phyloP scores from a whole-genome alignment of 2,113 vertebrate genomes.

The Atherinomorus stipes region DNA sequence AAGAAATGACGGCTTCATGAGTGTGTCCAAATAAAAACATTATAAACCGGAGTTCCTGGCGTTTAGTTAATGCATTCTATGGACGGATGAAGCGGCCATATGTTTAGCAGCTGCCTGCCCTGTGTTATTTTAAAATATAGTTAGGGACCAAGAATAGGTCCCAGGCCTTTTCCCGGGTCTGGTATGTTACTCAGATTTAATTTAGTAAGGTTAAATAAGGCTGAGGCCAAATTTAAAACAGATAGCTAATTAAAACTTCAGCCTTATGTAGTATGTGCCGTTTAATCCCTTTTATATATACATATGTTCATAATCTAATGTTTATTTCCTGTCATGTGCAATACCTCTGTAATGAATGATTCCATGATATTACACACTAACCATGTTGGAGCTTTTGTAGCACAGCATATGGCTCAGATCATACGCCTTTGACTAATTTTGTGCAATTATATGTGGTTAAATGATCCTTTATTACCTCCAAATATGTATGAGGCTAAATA shows the following conservation, averaged over 20 bases:
- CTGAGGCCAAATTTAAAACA: slow-evolving; percentile 22
- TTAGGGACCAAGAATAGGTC: slow-evolving; percentile 22
- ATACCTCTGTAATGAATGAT: neutral
- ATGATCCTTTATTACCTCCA: neutral
- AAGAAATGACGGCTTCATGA: slow-evolving; percentile 14
- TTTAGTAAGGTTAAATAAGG: slow-evolving; percentile 13
- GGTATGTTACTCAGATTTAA: slow-evolving; percentile 12
- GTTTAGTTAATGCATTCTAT: neutral
- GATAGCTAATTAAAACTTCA: slow-evolving; percentile 6
- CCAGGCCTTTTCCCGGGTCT: slow-evolving; percentile 17
- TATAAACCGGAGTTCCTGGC: neutral
- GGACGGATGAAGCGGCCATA: slow-evolving; percentile 10
- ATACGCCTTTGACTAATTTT: neutral
- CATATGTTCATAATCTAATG: neutral
- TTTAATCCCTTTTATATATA: neutral
- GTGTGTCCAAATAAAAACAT: slow-evolving; percentile 20
- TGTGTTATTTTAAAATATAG: slow-evolving; percentile 50
- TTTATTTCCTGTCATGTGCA: neutral
- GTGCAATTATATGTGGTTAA: neutral
- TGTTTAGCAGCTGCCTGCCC: slow-evolving; percentile 48
- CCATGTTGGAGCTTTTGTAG: neutral
- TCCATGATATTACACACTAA: neutral
- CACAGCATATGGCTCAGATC: neutral
- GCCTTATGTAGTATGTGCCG: neutral
- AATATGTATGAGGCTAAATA: neutral